Conservation (phyloP, 2,113 vertebrate genomes). For the Thryonomys swinderianus region DNA sequence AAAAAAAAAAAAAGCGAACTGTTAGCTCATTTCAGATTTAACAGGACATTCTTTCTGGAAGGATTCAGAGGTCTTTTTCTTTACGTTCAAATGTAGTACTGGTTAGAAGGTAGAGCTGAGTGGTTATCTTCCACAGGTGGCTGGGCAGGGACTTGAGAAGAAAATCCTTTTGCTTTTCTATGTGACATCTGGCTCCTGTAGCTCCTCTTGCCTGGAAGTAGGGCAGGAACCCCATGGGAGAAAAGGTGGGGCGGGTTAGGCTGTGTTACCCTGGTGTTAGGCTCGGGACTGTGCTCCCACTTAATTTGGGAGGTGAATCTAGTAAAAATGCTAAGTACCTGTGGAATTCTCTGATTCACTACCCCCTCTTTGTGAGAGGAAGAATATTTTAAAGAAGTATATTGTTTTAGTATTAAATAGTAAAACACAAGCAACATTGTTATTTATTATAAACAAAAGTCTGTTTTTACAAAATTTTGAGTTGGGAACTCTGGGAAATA, state of each 20-base stretch:
- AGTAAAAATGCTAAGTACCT: not conserved
- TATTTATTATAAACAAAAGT: conserved; percentile 78
- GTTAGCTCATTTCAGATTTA: not conserved
- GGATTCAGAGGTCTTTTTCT: not conserved
- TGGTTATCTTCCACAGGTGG: not conserved
- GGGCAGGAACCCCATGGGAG: not conserved
- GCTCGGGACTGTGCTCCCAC: not conserved
- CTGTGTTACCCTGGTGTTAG: not conserved
- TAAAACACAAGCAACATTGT: conserved; percentile 56
- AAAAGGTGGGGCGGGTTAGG: not conserved
- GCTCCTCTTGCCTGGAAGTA: conserved; percentile 60
- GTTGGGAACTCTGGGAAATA: conserved; percentile 73
- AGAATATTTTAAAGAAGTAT: conserved; percentile 59
- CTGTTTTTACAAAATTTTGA: conserved; percentile 66
- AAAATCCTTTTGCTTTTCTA: not conserved
- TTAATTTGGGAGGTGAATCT: conserved; percentile 1
- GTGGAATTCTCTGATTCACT: conserved; percentile 41
- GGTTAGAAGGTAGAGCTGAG: not conserved
- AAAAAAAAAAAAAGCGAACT: not conserved
- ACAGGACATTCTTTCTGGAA: not conserved
- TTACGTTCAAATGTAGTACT: not conserved
- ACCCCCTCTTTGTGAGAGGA: conserved; percentile 43
- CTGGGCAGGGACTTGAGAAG: not conserved
- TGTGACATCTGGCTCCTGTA: not conserved
- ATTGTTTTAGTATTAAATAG: conserved; percentile 53